These are phyloP conservation scores for Neotoxoptera formosana DNA, from an alignment of 1,140 invertebrate species.

Conservation along the genomic window DNA sequence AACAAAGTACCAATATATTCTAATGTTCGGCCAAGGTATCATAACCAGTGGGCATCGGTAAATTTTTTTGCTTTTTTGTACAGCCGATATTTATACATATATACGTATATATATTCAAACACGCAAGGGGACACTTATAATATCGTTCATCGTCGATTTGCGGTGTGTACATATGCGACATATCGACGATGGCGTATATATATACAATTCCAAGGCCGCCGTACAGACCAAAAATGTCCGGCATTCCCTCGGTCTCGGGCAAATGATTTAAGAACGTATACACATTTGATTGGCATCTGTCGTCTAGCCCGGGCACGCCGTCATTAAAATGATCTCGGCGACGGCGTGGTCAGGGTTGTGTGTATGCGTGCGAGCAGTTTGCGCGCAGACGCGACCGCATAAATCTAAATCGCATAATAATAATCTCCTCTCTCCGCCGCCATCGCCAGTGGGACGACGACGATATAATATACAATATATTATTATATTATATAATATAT, in stretches of 20 bases:
- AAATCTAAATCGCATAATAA: conserved; percentile 54
- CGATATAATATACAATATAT: conserved; percentile 27
- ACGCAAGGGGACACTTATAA: background rate
- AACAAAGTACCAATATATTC: background rate
- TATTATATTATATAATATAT: conserved; percentile 22
- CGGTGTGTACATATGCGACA: background rate
- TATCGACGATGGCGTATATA: background rate
- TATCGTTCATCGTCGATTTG: background rate
- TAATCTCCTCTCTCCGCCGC: background rate
- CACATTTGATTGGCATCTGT: conserved; percentile 57
- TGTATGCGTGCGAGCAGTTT: too few relatives aligned
- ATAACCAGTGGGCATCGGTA: background rate
- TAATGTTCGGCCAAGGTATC: background rate
- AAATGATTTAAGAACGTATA: conserved; percentile 52
- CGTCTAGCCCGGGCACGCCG: conserved; percentile 51
- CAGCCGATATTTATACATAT: background rate
- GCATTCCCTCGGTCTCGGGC: conserved; percentile 44
- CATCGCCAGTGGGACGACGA: background rate
- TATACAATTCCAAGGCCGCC: conserved; percentile 51
- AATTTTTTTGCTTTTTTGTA: background rate
- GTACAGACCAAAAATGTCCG: conserved; percentile 56
- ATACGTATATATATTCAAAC: background rate
- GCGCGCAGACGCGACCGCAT: conserved; percentile 41
- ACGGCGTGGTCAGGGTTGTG: conserved; percentile 33
- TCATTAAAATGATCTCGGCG: conserved; percentile 56